Percentiles rank a stretch among this genome's conserved stretches.
Conservation (phyloP, 2,797 vertebrate genomes). For the Cuniculus paca region DNA sequence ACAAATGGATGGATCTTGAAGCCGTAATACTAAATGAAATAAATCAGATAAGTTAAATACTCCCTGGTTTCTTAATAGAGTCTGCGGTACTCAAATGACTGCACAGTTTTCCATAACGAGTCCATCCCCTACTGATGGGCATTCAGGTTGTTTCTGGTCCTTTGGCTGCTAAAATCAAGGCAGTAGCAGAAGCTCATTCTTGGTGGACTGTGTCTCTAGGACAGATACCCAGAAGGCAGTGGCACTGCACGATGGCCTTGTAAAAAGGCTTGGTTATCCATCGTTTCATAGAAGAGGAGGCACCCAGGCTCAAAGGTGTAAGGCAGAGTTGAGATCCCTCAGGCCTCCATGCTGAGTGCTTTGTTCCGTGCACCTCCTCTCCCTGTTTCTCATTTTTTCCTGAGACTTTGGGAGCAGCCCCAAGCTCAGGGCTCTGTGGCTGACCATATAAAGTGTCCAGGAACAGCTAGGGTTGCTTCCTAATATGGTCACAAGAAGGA, state of each 20-base stretch:
- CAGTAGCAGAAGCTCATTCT: background rate
- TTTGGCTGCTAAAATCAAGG: background rate
- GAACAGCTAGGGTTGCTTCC: slow-evolving; percentile 80
- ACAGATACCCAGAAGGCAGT: background rate
- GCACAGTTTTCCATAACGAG: background rate
- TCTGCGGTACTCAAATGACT: background rate
- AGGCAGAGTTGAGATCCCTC: background rate
- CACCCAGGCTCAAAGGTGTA: fast-evolving
- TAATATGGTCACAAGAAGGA: slow-evolving; percentile 89
- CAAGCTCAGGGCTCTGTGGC: background rate
- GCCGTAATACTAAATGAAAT: background rate
- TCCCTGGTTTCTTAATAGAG: background rate
- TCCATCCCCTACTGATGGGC: fast-evolving
- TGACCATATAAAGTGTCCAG: slow-evolving; percentile 85
- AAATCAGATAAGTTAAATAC: background rate
- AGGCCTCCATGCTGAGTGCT: background rate
- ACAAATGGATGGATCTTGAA: background rate
- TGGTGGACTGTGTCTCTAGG: background rate
- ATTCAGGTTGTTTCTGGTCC: background rate
- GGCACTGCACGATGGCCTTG: background rate
- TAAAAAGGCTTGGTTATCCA: background rate
- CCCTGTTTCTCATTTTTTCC: background rate
- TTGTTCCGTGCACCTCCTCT: background rate
- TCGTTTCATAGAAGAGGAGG: background rate
- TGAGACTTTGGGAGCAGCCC: background rate